Evolutionary conservation across 2,888 invertebrate species (phyloP).

Genomic region (Eristalis arbustorum): DNA sequence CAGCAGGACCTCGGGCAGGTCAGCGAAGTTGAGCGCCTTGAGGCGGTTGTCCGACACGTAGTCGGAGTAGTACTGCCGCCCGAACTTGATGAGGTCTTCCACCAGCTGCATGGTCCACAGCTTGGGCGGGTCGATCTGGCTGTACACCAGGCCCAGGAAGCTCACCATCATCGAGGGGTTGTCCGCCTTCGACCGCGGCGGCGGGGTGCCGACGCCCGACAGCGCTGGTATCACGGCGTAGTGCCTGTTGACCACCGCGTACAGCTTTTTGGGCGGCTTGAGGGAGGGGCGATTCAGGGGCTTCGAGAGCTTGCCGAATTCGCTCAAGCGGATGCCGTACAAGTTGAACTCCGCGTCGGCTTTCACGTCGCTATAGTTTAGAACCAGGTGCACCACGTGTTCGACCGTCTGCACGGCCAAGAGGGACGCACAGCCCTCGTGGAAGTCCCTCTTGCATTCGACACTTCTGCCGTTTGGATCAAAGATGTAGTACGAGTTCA

Average conservation of each 20-base stretch:
- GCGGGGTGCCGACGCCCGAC: slow-evolving; percentile 76
- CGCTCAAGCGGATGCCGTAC: slow-evolving; percentile 75
- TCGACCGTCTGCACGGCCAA: slow-evolving; percentile 75
- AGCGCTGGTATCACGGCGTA: slow-evolving; percentile 77
- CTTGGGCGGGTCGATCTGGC: slow-evolving; percentile 84
- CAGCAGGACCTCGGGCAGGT: slow-evolving; percentile 79
- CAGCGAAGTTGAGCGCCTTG: slow-evolving; percentile 74
- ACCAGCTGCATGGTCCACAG: slow-evolving; percentile 84
- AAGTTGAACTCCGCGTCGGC: slow-evolving; percentile 74
- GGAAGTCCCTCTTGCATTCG: slow-evolving; percentile 74
- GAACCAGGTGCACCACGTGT: slow-evolving; percentile 77
- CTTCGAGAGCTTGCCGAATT: slow-evolving; percentile 75
- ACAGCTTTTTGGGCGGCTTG: slow-evolving; percentile 72
- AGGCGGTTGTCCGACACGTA: slow-evolving; percentile 57
- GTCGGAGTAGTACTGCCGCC: slow-evolving; percentile 74
- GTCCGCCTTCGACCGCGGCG: slow-evolving; percentile 72
- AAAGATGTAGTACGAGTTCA: slow-evolving; percentile 83
- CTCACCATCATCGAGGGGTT: slow-evolving; percentile 84
- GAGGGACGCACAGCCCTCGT: slow-evolving; percentile 73
- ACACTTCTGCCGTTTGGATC: slow-evolving; percentile 81
- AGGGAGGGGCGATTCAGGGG: slow-evolving; percentile 51
- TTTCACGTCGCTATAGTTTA: slow-evolving; percentile 73
- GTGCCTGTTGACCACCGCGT: slow-evolving; percentile 76
- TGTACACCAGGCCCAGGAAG: slow-evolving; percentile 83
- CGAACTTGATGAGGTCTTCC: slow-evolving; percentile 80